Evolutionary conservation across 1,140 invertebrate genomes (phyloP).

Genomic region (Platorchestia sp.): DNA sequence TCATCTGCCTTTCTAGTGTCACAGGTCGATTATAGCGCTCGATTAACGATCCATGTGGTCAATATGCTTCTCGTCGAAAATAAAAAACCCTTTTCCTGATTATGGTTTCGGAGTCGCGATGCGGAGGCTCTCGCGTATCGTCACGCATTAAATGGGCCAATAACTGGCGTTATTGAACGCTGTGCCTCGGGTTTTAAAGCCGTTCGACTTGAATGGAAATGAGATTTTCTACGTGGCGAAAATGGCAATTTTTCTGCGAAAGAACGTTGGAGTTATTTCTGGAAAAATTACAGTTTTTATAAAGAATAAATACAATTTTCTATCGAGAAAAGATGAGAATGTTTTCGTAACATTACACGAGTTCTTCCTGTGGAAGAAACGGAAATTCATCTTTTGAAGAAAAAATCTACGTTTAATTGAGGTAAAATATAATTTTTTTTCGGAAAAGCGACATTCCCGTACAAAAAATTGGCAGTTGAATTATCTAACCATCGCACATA

Average conservation of each 20-base stretch:
- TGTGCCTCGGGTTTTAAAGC: not conserved
- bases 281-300: too few species aligned
- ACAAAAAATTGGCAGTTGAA: not conserved
- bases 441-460: not conserved
- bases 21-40: not conserved
- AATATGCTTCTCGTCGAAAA: not conserved
- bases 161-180: not conserved
- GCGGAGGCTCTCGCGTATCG: not conserved
- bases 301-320: too few species aligned
- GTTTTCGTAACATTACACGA: too few species aligned
- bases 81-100: not conserved
- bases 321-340: too few species aligned
- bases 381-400: too few species aligned
- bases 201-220: not conserved
- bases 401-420: too few species aligned
- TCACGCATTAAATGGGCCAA: not conserved
- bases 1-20: constrained; percentile 12
- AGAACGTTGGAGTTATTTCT: too few species aligned
- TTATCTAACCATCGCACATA: too few species aligned
- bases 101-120: not conserved
- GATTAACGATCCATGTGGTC: constrained; percentile 6
- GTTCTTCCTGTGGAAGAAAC: too few species aligned
- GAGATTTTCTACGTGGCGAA: too few species aligned
- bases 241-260: too few species aligned
- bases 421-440: too few species aligned